Evolutionary conservation across 2,113 vertebrate genomes (phyloP), one percentile per base, ranked within the genome.

Genomic region (Chaenocephalus aceratus): DNA sequence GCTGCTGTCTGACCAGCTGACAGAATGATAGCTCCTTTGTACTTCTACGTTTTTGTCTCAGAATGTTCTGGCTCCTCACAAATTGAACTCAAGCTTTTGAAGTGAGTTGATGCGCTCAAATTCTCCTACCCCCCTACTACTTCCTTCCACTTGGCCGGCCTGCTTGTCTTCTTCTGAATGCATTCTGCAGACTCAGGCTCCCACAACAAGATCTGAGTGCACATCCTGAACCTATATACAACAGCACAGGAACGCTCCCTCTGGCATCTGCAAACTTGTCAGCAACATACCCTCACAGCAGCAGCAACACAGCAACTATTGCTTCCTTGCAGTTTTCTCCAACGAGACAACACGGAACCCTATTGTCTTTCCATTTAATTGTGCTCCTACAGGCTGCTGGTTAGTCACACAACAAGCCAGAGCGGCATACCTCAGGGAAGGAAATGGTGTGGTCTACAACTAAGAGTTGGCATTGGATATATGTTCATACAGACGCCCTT

Each of bases 291-390:
- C 77, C 83, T 78, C 52, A 10, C 74, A 34, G 76, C 72, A 84
- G 66, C 73, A 48, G 69, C 46, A 79, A 61, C 70, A 65, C 58
- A 48, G 51, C 80, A 79, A 53, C 81, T 76, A 15, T 51, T 65
- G 67, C 82, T 83, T 80, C 59, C 63, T 84, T 62, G 49, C 84
- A 54, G 63, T 73, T 83, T 85, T 26, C 59, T 49, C 72, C 54
- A 14, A 64, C 57, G 60, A 85, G 73, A 84, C 80, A 70, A 86
- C 82, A 83, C 56, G 13, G 23, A 67, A 63, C 41, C 62, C 87
- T 66, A 82, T 90, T 89, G 87, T 92, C 79, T 91, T 70, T 66
- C 49, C 10, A 48, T 86, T 75, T 89, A 89, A 92, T 91, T 91
- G 83, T 77, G 75, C 79, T 84, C 67, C 84, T 86, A 52, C 74